phyloP scores from a whole-genome alignment of 2,113 vertebrate genomes.

The Tachysurus vachellii region DNA sequence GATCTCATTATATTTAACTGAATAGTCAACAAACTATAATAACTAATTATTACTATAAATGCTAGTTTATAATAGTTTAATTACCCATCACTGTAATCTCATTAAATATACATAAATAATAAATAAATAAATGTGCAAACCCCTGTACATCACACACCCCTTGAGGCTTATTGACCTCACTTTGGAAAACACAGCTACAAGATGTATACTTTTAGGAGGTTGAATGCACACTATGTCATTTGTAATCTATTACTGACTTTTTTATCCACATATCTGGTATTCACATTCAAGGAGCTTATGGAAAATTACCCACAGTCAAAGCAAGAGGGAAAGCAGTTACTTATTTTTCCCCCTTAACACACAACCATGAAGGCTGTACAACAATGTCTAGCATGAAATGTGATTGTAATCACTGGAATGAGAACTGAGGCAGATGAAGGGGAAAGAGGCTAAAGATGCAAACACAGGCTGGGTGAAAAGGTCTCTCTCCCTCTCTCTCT shows the following conservation, averaged over 20 bases:
- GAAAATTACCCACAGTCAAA: not conserved
- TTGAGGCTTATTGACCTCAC: not conserved
- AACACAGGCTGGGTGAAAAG: constrained; percentile 42
- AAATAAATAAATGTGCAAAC: not conserved
- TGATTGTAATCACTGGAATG: constrained; percentile 30
- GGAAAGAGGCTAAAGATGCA: constrained; percentile 20
- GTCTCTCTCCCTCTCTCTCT: not conserved
- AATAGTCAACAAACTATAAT: not conserved
- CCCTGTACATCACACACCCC: not conserved
- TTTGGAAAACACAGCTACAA: not conserved
- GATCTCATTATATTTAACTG: not conserved
- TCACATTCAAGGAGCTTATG: not conserved
- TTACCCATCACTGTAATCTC: not conserved
- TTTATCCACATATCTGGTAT: not conserved
- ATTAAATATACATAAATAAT: not conserved
- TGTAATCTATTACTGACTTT: not conserved
- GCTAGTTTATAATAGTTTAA: not conserved
- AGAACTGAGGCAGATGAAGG: constrained; percentile 5
- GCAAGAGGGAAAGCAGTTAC: not conserved
- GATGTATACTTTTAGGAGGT: not conserved
- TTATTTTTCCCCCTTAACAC: not conserved
- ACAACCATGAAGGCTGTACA: not conserved
- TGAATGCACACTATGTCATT: not conserved
- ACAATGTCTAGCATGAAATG: constrained; percentile 26
- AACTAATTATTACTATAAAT: not conserved